A percentile compares a stretch with the other conserved stretches of the same genome.
phyloP scores from a whole-genome alignment of 2,797 vertebrate species.

The Pangasius djambal region DNA sequence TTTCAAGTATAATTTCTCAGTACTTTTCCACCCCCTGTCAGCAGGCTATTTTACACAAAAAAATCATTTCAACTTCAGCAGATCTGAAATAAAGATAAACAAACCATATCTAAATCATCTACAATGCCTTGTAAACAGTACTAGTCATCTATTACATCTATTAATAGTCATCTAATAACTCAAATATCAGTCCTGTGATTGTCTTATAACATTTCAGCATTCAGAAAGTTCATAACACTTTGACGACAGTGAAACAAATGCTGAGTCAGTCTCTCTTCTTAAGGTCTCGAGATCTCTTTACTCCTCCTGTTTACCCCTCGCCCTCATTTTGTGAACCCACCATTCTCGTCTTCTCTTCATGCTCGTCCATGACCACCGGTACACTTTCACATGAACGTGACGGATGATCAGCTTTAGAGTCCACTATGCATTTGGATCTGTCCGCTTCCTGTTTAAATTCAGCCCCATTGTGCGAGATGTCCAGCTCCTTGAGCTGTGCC shows the following conservation, averaged over 20 bases:
- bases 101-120: not conserved
- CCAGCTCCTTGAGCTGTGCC: slow-evolving; percentile 23
- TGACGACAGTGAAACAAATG: not conserved
- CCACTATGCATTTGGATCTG: not conserved
- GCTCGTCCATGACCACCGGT: not conserved
- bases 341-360: not conserved
- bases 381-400: not conserved
- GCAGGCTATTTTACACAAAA: not conserved
- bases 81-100: not conserved
- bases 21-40: not conserved
- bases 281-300: not conserved
- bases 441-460: not conserved
- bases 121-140: not conserved
- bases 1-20: not conserved
- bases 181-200: not conserved
- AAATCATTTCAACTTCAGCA: not conserved
- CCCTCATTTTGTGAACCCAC: not conserved
- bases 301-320: not conserved
- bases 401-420: not conserved
- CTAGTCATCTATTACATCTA: not conserved
- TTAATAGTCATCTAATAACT: too few relatives aligned
- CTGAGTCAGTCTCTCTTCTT: not conserved
- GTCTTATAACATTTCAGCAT: not conserved
- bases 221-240: not conserved
- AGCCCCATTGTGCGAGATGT: slow-evolving; percentile 17